Evolutionary conservation across 2,113 vertebrate genomes (phyloP).

Genomic region (Illadopsis cleaveri): DNA sequence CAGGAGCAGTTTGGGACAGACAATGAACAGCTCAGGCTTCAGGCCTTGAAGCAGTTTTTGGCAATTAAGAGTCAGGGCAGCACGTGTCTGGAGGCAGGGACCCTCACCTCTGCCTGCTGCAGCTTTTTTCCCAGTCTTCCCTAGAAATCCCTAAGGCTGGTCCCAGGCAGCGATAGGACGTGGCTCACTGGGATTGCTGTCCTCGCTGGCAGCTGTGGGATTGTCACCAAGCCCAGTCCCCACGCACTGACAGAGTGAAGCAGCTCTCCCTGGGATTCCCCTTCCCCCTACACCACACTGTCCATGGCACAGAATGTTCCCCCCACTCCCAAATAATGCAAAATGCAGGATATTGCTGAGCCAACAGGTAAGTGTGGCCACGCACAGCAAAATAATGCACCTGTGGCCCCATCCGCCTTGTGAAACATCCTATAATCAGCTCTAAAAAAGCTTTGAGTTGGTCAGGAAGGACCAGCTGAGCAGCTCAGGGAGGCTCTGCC

Average conservation of each 20-base stretch:
- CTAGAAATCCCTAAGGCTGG: not conserved
- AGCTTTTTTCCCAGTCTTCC: not conserved
- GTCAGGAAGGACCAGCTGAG: not conserved
- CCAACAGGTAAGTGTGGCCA: not conserved
- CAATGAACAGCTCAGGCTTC: not conserved
- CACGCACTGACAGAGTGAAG: accelerated
- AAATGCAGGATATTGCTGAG: not conserved
- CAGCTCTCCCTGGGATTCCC: not conserved
- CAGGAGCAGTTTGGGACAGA: not conserved
- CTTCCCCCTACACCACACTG: accelerated
- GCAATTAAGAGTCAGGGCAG: not conserved
- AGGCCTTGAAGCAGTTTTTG: not conserved
- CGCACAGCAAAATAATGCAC: accelerated
- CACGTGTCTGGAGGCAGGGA: not conserved
- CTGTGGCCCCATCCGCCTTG: not conserved
- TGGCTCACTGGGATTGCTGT: not conserved
- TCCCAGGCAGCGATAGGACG: not conserved
- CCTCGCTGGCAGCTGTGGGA: not conserved
- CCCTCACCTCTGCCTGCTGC: not conserved
- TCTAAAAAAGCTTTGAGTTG: not conserved
- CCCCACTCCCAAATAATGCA: accelerated
- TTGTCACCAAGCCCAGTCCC: not conserved
- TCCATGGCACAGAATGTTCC: not conserved
- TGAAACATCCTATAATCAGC: not conserved
- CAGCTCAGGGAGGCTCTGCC: not conserved